phyloP scores from a whole-genome alignment of 1,140 invertebrate species.

The Drusus annulatus region DNA sequence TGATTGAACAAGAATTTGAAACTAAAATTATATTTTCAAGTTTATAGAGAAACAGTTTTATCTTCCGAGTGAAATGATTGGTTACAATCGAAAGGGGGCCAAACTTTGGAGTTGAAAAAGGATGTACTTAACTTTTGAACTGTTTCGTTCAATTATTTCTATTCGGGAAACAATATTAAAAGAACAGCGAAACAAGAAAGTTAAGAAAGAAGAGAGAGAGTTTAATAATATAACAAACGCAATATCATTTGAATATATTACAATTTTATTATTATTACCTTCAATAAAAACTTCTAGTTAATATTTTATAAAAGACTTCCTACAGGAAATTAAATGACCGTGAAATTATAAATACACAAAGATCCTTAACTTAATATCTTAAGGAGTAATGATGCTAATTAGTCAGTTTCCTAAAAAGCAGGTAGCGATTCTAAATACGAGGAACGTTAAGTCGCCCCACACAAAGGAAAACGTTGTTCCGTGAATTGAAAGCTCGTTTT shows the following conservation, averaged over 20 bases:
- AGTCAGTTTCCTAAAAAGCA: too few relatives aligned
- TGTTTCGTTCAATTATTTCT: slow-evolving; percentile 4
- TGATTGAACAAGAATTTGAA: background rate
- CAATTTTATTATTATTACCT: too few relatives aligned
- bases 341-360: too few relatives aligned
- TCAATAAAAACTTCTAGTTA: background rate
- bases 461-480: too few relatives aligned
- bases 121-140: background rate
- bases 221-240: too few relatives aligned
- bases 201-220: background rate
- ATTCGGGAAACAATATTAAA: background rate
- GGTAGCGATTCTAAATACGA: too few relatives aligned
- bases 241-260: background rate
- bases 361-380: too few relatives aligned
- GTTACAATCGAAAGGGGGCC: background rate
- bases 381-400: too few relatives aligned
- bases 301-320: too few relatives aligned
- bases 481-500: too few relatives aligned
- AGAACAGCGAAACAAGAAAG: background rate
- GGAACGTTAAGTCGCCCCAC: too few relatives aligned
- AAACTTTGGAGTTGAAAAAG: background rate
- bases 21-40: background rate
- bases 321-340: too few relatives aligned
- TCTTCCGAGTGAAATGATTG: slow-evolving; percentile 5
- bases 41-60: background rate